Evolutionary conservation across 1,140 invertebrate genomes (phyloP).

Genomic region (Drosophila subpulchrella): DNA sequence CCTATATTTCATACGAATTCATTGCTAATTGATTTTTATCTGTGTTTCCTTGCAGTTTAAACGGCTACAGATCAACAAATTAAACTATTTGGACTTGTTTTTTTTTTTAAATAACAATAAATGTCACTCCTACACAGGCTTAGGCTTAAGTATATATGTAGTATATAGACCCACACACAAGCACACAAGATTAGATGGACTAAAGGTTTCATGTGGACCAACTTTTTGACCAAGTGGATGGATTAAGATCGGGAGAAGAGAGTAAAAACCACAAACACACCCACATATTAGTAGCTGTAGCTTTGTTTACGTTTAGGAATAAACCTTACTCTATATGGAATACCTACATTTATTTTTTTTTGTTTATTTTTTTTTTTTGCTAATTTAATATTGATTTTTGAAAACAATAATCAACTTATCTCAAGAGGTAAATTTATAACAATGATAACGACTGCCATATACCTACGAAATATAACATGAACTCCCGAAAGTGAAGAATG

Average conservation of each 20-base stretch:
- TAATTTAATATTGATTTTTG: constrained; percentile 54
- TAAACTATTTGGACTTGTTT: constrained; percentile 51
- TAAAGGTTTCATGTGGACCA: constrained; percentile 42
- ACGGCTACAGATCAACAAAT: constrained; percentile 60
- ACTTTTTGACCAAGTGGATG: constrained; percentile 22
- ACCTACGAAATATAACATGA: constrained; percentile 47
- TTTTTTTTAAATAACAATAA: constrained; percentile 35
- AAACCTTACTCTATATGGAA: constrained; percentile 13
- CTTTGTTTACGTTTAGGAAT: constrained; percentile 2
- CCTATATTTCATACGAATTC: neutral
- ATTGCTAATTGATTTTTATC: neutral
- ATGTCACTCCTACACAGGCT: constrained; percentile 59
- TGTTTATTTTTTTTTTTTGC: constrained; percentile 45
- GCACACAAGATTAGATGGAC: constrained; percentile 8
- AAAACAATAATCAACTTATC: constrained; percentile 69
- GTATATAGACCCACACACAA: constrained; percentile 8
- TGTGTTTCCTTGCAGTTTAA: constrained; percentile 53
- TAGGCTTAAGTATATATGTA: constrained; percentile 34
- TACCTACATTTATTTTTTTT: constrained; percentile 6
- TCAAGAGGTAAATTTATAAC: constrained; percentile 52
- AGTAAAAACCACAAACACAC: constrained; percentile 3
- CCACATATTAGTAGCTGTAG: constrained; percentile 14
- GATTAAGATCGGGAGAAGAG: constrained; percentile 2
- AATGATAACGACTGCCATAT: constrained; percentile 79
- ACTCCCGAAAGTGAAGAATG: constrained; percentile 17